Conservation (phyloP, 2,888 invertebrate species). For the Conops quadrifasciatus region DNA sequence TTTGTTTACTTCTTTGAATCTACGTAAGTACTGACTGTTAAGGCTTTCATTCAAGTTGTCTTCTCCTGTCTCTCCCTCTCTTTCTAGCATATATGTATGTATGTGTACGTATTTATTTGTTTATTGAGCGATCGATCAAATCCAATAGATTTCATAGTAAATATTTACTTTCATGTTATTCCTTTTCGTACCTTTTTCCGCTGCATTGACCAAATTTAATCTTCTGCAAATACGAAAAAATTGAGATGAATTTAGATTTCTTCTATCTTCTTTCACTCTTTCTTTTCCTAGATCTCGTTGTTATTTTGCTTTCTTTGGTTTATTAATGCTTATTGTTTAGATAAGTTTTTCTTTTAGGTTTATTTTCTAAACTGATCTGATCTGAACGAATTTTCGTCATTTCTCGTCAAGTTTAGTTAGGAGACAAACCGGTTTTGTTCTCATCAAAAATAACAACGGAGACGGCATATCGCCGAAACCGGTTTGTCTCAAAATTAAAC, state of each 20-base stretch:
- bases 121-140: neutral
- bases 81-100: neutral
- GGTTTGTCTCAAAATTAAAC: too few relatives aligned
- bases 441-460: too few relatives aligned
- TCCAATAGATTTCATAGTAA: neutral
- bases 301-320: too few relatives aligned
- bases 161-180: neutral
- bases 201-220: slow-evolving; percentile 23
- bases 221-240: neutral
- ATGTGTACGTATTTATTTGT: neutral
- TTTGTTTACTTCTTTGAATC: neutral
- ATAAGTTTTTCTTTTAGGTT: too few relatives aligned
- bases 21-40: too few relatives aligned
- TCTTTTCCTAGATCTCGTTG: too few relatives aligned
- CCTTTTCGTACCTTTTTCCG: neutral
- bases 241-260: slow-evolving; percentile 24
- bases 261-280: slow-evolving; percentile 1
- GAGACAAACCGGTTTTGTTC: too few relatives aligned
- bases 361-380: too few relatives aligned
- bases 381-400: too few relatives aligned
- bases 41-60: neutral
- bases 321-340: too few relatives aligned
- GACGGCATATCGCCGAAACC: too few relatives aligned
- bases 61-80: neutral
- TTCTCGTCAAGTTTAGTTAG: too few relatives aligned